These are phyloP conservation scores for Axis porcinus DNA, from an alignment of 2,113 vertebrate genomes.

Conservation along the genomic window DNA sequence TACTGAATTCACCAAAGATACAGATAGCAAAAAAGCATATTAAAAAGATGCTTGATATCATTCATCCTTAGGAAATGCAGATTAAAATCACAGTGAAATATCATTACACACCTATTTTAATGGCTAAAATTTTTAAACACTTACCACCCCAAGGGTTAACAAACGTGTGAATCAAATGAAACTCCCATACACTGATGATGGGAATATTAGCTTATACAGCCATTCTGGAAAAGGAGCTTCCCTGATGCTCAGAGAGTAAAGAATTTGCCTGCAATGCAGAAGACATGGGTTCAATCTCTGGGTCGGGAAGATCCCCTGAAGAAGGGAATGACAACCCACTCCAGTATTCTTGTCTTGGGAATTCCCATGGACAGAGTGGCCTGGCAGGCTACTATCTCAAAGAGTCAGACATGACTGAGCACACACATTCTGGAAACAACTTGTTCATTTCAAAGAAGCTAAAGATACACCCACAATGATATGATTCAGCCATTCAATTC, in stretches of 20 bases:
- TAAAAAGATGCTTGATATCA: background rate
- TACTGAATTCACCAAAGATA: background rate
- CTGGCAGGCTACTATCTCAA: background rate
- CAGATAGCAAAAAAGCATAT: background rate
- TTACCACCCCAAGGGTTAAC: background rate
- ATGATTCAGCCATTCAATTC: background rate
- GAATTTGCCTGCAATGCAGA: background rate
- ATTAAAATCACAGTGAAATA: background rate
- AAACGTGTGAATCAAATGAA: background rate
- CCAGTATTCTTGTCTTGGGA: background rate
- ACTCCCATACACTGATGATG: background rate
- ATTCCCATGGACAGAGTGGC: background rate
- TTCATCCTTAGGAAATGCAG: background rate
- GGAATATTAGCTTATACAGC: background rate
- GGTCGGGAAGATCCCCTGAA: background rate
- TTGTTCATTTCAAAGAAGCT: background rate
- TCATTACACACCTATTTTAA: background rate
- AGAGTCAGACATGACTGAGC: background rate
- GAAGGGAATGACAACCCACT: background rate
- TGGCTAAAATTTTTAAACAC: background rate
- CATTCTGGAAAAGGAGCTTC: background rate
- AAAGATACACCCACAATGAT: background rate
- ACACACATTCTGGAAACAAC: background rate
- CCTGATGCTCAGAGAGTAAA: background rate
- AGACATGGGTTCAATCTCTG: background rate